Percentiles rank a stretch among this genome's conserved stretches.
phyloP scores from a whole-genome alignment of 1,140 invertebrate species.

The Drosophila sechellia region DNA sequence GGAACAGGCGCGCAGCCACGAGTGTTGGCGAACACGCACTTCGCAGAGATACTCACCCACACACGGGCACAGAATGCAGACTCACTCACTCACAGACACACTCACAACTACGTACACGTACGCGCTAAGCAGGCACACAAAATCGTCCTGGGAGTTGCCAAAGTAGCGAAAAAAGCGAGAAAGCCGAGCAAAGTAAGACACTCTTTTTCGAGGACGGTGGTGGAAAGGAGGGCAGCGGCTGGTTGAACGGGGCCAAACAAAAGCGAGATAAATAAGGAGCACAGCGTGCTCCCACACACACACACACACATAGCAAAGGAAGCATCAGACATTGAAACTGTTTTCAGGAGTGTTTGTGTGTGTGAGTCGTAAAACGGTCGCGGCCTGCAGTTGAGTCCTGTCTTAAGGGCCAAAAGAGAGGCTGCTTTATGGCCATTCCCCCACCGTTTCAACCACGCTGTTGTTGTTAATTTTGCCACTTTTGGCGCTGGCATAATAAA shows the following conservation, averaged over 20 bases:
- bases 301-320: no score
- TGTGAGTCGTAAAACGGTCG: conserved; percentile 42
- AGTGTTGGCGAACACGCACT: conserved; percentile 48
- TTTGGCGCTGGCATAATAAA: conserved; percentile 74
- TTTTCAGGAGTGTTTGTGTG: conserved; percentile 26
- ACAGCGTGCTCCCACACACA: conserved; percentile 1
- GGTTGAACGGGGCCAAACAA: conserved; percentile 49
- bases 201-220: conserved; percentile 18
- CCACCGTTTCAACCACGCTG: conserved; percentile 2
- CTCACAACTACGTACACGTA: conserved; percentile 6
- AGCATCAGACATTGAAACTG: conserved; percentile 66
- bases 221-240: conserved; percentile 8
- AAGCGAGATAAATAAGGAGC: conserved; percentile 64
- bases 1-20: conserved; percentile 66
- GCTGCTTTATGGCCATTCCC: conserved; percentile 33
- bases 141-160: conserved; percentile 53
- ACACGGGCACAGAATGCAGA: conserved; percentile 26
- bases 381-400: conserved; percentile 46
- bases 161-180: conserved; percentile 42
- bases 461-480: conserved; percentile 74
- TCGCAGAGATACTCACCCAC: conserved; percentile 27
- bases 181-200: conserved; percentile 48
- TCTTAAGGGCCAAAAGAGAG: conserved; percentile 13
- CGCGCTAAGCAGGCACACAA: conserved; percentile 50
- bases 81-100: conserved; percentile 6